phyloP scores from a whole-genome alignment of 2,888 invertebrate species.

The Balanococcus diminutus region DNA sequence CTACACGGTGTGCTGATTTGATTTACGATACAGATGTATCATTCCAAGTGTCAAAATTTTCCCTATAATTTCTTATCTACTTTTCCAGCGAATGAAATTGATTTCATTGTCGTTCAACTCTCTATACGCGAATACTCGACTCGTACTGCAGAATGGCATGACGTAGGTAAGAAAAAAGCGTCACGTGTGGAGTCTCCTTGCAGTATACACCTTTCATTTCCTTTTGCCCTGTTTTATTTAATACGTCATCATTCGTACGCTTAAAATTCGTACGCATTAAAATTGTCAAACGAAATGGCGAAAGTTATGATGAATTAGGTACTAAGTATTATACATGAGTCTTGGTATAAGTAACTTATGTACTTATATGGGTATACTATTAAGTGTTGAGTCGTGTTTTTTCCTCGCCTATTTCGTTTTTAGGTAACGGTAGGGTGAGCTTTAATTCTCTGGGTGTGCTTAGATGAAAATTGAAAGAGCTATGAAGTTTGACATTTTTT shows the following conservation, averaged over 20 bases:
- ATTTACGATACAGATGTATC: constrained; percentile 41
- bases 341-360: neutral
- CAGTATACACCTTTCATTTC: neutral
- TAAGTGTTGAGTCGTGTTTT: neutral
- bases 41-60: constrained; percentile 13
- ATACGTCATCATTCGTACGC: neutral
- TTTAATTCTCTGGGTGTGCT: no score
- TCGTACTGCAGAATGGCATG: no score
- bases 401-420: no score
- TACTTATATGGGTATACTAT: neutral
- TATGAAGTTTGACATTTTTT: no score
- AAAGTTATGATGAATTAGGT: constrained; percentile 33
- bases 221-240: neutral
- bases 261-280: neutral
- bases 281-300: constrained; percentile 29
- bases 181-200: neutral
- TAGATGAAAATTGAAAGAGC: no score
- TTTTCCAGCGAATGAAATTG: constrained; percentile 12
- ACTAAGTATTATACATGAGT: neutral
- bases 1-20: neutral
- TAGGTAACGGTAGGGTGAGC: no score
- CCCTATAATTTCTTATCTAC: constrained; percentile 23
- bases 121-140: no score
- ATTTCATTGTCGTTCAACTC: neutral
- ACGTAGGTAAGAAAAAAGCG: neutral